phyloP scores from a whole-genome alignment of 2,113 vertebrate species.

The Rhinichthys klamathensis region DNA sequence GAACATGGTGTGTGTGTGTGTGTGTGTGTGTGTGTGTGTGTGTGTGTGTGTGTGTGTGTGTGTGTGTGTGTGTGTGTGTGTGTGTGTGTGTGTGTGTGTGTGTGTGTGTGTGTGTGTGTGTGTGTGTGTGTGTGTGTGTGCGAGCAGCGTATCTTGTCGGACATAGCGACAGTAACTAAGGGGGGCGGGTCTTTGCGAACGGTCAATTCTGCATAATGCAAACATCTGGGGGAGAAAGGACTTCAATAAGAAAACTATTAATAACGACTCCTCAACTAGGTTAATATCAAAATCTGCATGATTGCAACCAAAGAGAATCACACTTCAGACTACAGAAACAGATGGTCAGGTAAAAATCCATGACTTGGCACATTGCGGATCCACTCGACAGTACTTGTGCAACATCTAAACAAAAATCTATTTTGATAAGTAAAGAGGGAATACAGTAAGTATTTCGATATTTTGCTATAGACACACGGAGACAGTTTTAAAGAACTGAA shows the following conservation, averaged over 20 bases:
- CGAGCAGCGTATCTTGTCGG: too few species aligned
- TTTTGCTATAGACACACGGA: not conserved
- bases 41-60: too few species aligned
- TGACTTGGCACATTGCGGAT: conserved; percentile 58
- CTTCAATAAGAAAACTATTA: conserved; percentile 77
- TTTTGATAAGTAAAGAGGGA: not conserved
- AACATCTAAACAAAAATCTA: conserved; percentile 9
- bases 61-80: too few species aligned
- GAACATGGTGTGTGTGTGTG: too few species aligned
- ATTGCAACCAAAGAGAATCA: conserved; percentile 58
- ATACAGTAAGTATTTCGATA: not conserved
- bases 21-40: too few species aligned
- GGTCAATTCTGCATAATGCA: conserved; percentile 79
- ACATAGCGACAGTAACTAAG: too few species aligned
- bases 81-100: too few species aligned
- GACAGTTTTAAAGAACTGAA: too few species aligned
- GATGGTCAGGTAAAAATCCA: conserved; percentile 57
- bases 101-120: too few species aligned
- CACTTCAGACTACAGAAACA: conserved; percentile 66
- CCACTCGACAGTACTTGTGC: conserved; percentile 27
- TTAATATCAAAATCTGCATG: conserved; percentile 58
- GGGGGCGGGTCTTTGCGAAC: too few species aligned
- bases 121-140: too few species aligned
- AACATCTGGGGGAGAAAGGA: conserved; percentile 76
- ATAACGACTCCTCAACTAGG: conserved; percentile 65